Evolutionary conservation across 2,797 vertebrate species (phyloP), one percentile per base, ranked within the genome.

Genomic region (Oryzias dopingdopingensis): DNA sequence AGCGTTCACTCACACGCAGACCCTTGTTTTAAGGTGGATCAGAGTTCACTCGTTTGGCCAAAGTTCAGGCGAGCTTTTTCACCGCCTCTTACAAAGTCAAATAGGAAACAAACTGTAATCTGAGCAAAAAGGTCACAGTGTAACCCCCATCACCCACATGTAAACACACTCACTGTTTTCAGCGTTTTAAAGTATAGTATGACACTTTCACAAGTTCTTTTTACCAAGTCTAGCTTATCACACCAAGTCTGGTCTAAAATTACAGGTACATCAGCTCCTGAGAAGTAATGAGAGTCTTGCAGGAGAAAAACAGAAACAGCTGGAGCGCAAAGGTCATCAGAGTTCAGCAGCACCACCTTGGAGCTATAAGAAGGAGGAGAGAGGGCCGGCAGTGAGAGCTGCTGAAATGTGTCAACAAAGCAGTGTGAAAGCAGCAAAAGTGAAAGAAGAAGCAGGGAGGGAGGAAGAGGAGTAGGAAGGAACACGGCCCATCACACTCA

Each of bases 391-490:
- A 58, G 67, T 68, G 14, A 23, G 48, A 22, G 10, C 54, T 24
- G 70, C 59, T 70, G 67, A 77, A 67, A 80, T 62, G 70, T 75
- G 65, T 82, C 73, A 80, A 71, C 72, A 83, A 32, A 73, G 63
- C 67, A 65, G 72, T 32, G 65, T 26, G 68, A 79, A 62, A 18
- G 59, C 53, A 73, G 46, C 66, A 57, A 24, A 14, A n/a, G 37
- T 58, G 16, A 20, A 88, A 76, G 57, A 64, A 59, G 67, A 40
- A 54, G 53, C 52, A 60, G 60, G 24, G 52, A 14, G 40, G 44
- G 24, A 32, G 17, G 56, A 16, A 18, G 14, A 57, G 43, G 13
- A 44, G 44, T 12, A 4, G 17, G 44, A 20, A 4, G 14, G 2
- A 8, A 32, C 14, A 26, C 46, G 43, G 6, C 26, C 12, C 12